Conservation (phyloP, 1,140 invertebrate genomes). For the Drosophila orena region DNA sequence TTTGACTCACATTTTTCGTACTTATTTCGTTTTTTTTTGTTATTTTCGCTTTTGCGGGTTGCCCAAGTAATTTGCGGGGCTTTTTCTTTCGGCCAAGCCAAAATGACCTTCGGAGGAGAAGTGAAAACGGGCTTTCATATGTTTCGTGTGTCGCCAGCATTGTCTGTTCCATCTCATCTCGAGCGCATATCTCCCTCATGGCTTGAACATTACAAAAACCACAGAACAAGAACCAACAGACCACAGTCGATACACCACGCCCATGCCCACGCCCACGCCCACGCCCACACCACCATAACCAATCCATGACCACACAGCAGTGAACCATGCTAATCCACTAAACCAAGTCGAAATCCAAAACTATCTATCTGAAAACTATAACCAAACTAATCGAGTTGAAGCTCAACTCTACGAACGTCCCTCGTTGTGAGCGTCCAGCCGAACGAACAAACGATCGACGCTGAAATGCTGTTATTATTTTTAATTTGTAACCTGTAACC, state of each 20-base stretch:
- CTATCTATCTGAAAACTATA: constrained; percentile 15
- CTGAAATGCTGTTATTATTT: constrained; percentile 79
- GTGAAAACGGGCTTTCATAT: constrained; percentile 29
- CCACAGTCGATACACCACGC: constrained; percentile 34
- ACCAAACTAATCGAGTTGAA: constrained; percentile 12
- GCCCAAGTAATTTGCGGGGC: constrained; percentile 16
- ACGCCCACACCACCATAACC: constrained; percentile 40
- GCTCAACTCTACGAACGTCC: constrained; percentile 17
- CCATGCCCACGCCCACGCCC: not conserved
- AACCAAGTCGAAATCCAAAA: not conserved
- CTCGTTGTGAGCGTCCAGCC: constrained; percentile 36
- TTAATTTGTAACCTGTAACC: constrained; percentile 77
- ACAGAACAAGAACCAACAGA: constrained; percentile 15
- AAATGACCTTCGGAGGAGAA: constrained; percentile 33
- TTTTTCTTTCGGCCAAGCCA: constrained; percentile 19
- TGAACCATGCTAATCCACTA: constrained; percentile 24
- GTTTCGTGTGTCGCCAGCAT: constrained; percentile 62
- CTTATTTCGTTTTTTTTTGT: constrained; percentile 15
- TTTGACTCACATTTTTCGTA: constrained; percentile 47
- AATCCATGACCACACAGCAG: constrained; percentile 47
- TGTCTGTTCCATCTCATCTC: constrained; percentile 67
- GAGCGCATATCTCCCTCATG: constrained; percentile 60
- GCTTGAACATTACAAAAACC: constrained; percentile 42
- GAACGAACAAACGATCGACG: constrained; percentile 38
- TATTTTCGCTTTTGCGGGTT: constrained; percentile 15